Evolutionary conservation across 2,888 invertebrate genomes (phyloP), one percentile per base, ranked within the genome.

Genomic region (Drosophila formosana): DNA sequence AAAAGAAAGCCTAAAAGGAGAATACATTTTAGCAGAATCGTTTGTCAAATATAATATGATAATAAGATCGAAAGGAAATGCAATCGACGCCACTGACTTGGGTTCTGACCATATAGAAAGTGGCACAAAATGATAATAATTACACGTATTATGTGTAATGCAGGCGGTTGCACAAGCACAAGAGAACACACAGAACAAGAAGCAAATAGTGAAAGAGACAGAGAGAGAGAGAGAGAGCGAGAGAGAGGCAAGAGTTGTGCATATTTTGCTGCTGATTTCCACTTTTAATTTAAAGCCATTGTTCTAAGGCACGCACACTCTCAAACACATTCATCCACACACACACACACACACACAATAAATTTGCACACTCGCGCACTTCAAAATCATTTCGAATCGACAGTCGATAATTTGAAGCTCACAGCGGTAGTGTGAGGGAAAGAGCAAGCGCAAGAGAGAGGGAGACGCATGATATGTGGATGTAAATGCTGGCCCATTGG

Each of bases 121-220:
- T 66, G 82, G 68, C 67, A 70, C 85, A 87, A 78, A 84, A 88
- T 83, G 88, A 89, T 89, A 89, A 84, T 89, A 84, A 84, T 84
- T 84, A 89, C 88, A 84, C 71, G 61, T 89, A 83, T 87, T 89
- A 84, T 84, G 76, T 81, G 75, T 75, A 84, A 76, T 87, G 71
- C 75, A 66, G 51, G 82, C 72, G 55, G 72, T 72, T 76, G 55
- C 49, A 43, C 60, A 65, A 49, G 47, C 56, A 46, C 26, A 30
- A 51, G 13, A 25, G 1, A 28, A 41, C n/a, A n/a, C n/a, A 8
- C 39, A 11, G 25, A 25, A n/a, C 49, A 28, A n/a, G 41, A 41
- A 30, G 37, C 41, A 26, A 45, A 47, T 8, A 11, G 28, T 25
- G 47, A 8, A 41, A 18, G 37, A 18, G 3, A 37, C 23, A 25